Evolutionary conservation across 30 jellyfish, hydroid and myxozoan species (phyloP), one percentile per base, ranked within the genome.

Genomic region (Kudoa iwatai): DNA sequence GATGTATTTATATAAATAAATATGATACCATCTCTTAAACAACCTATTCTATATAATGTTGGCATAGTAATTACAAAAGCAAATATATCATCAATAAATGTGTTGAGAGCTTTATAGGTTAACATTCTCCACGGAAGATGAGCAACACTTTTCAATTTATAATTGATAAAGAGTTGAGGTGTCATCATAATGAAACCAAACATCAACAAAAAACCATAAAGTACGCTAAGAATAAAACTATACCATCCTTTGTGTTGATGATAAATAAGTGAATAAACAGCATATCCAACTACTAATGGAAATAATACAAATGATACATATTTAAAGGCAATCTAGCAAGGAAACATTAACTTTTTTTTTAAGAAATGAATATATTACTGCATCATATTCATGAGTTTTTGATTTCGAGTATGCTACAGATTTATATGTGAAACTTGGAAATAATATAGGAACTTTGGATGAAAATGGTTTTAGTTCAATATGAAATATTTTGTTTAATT

Each of bases 31-130:
- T 71, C 92, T 28, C 92, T 52, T 21, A 71, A 41, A 47, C 92
- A 71, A 11, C 92, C 92, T 25, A 71, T 50, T 26, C 92, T 45
- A 48, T 71, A 71, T 47, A 71, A 26, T 13, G 92, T 71, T 16
- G 92, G 92, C 92, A 62, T 71, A 38, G 59, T 60, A 50, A 71
- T 71, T 41, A 71, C 92, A 42, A 71, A 71, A 24, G 92, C 92
- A 49, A 71, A 71, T 19, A 71, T 71, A 33, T 71, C 92, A 44
- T 71, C 92, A 23, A 71, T 71, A 41, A 71, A 71, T 2, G 92
- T 71, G 51, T 71, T 71, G 39, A 71, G 44, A 7, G 88, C 94
- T 53, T 74, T 74, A 62, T 74, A 74, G 0, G 88, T 74, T 25
- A 74, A 52, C 88, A 62, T 62, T 6, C 94, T 53, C 94, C 94